phyloP scores from a whole-genome alignment of 2,888 invertebrate genomes.

The Petrolisthes manimaculis region DNA sequence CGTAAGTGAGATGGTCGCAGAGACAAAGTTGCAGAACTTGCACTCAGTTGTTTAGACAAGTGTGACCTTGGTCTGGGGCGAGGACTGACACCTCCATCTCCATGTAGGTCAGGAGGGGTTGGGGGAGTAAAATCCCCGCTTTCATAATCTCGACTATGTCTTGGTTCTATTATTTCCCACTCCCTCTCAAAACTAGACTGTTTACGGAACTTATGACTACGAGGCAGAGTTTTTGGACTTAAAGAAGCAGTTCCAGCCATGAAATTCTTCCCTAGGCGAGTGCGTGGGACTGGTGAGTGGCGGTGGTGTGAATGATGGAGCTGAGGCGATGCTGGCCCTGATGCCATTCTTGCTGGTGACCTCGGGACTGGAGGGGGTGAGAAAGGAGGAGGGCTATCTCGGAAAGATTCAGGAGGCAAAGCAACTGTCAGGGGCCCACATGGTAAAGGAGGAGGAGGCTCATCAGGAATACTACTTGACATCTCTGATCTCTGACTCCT shows the following conservation, averaged over 20 bases:
- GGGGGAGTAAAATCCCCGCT: constrained; percentile 50
- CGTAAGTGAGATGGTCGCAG: constrained; percentile 49
- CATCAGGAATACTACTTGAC: constrained; percentile 62
- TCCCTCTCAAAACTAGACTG: constrained; percentile 61
- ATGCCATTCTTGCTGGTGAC: constrained; percentile 58
- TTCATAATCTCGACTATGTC: constrained; percentile 34
- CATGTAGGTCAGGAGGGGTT: constrained; percentile 36
- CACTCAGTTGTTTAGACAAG: constrained; percentile 61
- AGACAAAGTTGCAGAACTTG: constrained; percentile 62
- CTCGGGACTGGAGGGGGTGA: constrained; percentile 64
- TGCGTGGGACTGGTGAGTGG: constrained; percentile 52
- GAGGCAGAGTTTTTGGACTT: constrained; percentile 64
- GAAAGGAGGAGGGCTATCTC: constrained; percentile 65
- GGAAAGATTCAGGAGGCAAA: constrained; percentile 75
- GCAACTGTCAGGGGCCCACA: constrained; percentile 80
- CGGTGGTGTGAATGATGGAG: constrained; percentile 29
- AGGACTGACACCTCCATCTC: constrained; percentile 63
- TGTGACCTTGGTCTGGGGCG: constrained; percentile 61
- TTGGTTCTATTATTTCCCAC: constrained; percentile 52
- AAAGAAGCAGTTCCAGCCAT: constrained; percentile 40
- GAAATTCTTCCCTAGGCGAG: constrained; percentile 55
- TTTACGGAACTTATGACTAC: constrained; percentile 62
- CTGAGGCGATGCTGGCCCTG: constrained; percentile 52
- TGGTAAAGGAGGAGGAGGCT: constrained; percentile 66
- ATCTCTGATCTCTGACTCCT: constrained; percentile 65